Percentiles rank a stretch among this genome's conserved stretches.
These are phyloP conservation scores for Phytoseiulus persimilis DNA, from an alignment of 2,888 invertebrate genomes.

Conservation along the genomic window DNA sequence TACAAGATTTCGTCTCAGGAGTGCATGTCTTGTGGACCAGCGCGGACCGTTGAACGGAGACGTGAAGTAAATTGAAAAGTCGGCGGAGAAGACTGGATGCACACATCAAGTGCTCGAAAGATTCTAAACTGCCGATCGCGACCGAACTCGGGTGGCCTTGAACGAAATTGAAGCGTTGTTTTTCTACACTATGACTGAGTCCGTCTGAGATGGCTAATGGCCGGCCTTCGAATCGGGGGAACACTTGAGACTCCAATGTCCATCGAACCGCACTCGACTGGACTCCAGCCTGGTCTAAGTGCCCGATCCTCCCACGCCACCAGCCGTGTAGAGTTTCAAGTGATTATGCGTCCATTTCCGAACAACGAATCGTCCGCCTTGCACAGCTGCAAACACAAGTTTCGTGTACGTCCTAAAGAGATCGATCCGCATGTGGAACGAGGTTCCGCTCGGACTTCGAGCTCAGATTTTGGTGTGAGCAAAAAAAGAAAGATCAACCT, in stretches of 20 bases:
- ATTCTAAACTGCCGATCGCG: not conserved
- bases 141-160: not conserved
- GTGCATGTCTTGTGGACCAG: too few species aligned
- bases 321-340: not conserved
- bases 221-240: not conserved
- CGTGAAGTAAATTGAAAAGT: too few species aligned
- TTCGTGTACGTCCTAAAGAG: not conserved
- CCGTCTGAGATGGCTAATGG: not conserved
- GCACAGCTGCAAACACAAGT: not conserved
- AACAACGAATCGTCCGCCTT: not conserved
- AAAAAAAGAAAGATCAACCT: too few species aligned
- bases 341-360: not conserved
- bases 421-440: too few species aligned
- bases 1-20: too few species aligned
- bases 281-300: not conserved
- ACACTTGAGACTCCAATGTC: not conserved
- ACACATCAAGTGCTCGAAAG: not conserved
- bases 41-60: too few species aligned
- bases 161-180: not conserved
- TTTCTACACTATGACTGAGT: not conserved
- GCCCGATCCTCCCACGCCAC: not conserved
- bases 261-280: not conserved
- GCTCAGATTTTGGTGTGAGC: too few species aligned
- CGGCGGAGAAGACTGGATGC: not conserved
- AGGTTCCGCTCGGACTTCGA: too few species aligned